These are phyloP conservation scores for Pseudorhombus dupliciocellatus DNA, from an alignment of 2,113 vertebrate genomes.

Conservation along the genomic window DNA sequence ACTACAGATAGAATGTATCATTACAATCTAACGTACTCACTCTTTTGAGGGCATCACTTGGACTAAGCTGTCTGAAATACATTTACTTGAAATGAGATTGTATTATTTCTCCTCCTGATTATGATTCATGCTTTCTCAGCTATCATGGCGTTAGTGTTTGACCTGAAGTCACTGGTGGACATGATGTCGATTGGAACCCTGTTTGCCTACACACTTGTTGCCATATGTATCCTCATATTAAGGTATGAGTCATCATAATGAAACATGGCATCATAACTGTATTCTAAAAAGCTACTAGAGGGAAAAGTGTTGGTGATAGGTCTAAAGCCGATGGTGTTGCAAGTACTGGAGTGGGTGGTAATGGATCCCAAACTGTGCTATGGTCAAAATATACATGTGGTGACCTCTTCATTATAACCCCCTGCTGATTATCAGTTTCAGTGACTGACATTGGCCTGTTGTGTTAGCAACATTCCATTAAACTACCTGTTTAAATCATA, in stretches of 20 bases:
- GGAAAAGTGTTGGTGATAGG: too few species aligned
- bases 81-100: neutral
- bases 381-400: too few species aligned
- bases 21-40: too few species aligned
- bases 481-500: too few species aligned
- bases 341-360: too few species aligned
- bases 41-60: neutral
- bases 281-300: neutral
- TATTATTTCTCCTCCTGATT: neutral
- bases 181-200: constrained; percentile 97
- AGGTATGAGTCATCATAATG: constrained; percentile 76
- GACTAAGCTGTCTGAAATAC: neutral
- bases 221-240: constrained; percentile 93
- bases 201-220: constrained; percentile 93
- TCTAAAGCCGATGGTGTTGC: too few species aligned
- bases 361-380: too few species aligned
- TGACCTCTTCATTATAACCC: too few species aligned
- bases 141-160: constrained; percentile 90
- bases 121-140: constrained; percentile 76
- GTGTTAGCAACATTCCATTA: too few species aligned
- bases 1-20: too few species aligned
- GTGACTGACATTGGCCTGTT: too few species aligned
- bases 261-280: neutral
- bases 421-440: too few species aligned
- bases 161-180: constrained; percentile 91